A percentile compares a stretch with the other conserved stretches of the same genome.
phyloP scores from a whole-genome alignment of 2,113 vertebrate genomes.

The Sylvilagus bachmani region DNA sequence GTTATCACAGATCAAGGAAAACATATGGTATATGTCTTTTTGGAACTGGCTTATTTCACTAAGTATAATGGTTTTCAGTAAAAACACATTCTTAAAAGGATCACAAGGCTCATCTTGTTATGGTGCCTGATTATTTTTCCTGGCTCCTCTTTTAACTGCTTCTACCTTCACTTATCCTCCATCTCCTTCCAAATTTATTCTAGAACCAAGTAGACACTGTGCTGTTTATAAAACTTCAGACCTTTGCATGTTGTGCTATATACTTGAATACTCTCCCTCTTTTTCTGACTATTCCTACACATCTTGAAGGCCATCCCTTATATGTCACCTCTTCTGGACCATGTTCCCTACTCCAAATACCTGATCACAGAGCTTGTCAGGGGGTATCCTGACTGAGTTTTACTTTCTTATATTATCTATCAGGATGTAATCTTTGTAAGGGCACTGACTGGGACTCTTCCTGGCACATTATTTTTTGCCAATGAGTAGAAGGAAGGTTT shows the following conservation, averaged over 20 bases:
- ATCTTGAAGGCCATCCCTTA: background rate
- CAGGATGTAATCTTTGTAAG: background rate
- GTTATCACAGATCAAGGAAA: no score
- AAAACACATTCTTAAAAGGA: slow-evolving; percentile 16
- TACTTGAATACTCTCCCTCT: background rate
- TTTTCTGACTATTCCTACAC: background rate
- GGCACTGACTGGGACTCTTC: background rate
- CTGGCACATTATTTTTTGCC: background rate
- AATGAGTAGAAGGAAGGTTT: background rate
- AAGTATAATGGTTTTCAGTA: no score
- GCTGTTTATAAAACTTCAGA: background rate
- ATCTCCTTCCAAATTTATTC: background rate
- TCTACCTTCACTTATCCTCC: background rate
- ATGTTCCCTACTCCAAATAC: background rate
- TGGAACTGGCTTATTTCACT: no score
- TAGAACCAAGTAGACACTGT: background rate
- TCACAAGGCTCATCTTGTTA: background rate
- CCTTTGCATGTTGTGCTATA: background rate
- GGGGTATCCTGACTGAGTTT: background rate
- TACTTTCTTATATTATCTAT: background rate
- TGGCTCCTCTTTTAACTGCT: background rate
- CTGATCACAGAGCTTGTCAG: background rate
- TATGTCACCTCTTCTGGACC: background rate
- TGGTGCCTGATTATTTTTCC: background rate
- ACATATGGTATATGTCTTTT: no score